A percentile compares a stretch with the other conserved stretches of the same genome.
Conservation (phyloP, 2,797 vertebrate genomes). For the Hafferia zeledoni region DNA sequence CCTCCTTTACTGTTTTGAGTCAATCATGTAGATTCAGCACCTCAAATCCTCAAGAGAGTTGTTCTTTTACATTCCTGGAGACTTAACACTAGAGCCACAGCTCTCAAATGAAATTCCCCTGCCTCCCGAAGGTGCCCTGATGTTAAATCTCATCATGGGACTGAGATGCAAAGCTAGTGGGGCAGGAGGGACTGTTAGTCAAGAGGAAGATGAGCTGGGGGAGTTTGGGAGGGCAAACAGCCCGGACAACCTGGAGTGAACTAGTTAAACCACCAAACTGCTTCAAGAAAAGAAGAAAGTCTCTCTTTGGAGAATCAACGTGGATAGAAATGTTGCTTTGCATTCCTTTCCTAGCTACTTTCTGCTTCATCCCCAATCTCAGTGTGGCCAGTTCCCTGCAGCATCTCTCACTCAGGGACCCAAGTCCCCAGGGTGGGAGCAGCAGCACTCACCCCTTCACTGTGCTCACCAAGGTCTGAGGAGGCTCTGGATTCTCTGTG, state of each 20-base stretch:
- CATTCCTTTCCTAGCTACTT: background rate
- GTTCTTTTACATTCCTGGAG: background rate
- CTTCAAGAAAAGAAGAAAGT: background rate
- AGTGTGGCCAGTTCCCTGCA: background rate
- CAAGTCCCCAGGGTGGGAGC: background rate
- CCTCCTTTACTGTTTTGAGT: background rate
- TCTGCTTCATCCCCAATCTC: background rate
- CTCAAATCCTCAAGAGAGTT: background rate
- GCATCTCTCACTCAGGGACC: background rate
- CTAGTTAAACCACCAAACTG: background rate
- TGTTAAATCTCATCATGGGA: background rate
- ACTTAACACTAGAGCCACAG: background rate
- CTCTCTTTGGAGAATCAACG: background rate
- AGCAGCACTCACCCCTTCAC: background rate
- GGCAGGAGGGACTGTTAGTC: background rate
- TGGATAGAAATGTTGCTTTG: background rate
- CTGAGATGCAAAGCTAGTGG: background rate
- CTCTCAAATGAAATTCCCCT: background rate
- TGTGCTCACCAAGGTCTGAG: accelerated
- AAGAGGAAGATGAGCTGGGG: background rate
- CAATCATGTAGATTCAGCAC: background rate
- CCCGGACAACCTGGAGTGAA: background rate
- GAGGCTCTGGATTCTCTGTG: background rate
- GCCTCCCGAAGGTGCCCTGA: background rate
- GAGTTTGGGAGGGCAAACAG: background rate